Conservation (phyloP, 2,113 vertebrate genomes). For the Hirundichthys speculiger region DNA sequence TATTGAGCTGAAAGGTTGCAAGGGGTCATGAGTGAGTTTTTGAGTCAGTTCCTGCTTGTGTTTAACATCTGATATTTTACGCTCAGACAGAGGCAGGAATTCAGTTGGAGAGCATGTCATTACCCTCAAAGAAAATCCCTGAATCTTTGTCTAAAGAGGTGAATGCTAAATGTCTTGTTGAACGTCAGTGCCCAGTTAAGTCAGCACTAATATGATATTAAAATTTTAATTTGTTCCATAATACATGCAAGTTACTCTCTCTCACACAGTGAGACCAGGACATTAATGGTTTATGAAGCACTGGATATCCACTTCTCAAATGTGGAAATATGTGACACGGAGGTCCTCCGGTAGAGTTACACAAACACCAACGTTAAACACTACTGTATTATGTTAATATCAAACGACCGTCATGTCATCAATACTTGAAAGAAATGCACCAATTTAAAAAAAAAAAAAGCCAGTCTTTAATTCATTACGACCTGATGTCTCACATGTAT, state of each 20-base stretch:
- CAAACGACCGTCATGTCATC: too few relatives aligned
- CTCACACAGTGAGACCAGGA: too few relatives aligned
- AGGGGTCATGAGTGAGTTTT: slow-evolving; percentile 26
- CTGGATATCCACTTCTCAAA: too few relatives aligned
- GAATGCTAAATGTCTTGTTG: slow-evolving; percentile 20
- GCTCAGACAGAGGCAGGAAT: slow-evolving; percentile 35
- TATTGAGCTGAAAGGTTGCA: slow-evolving; percentile 22
- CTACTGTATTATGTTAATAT: too few relatives aligned
- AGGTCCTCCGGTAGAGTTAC: too few relatives aligned
- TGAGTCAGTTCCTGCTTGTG: slow-evolving; percentile 39
- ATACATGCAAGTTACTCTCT: too few relatives aligned
- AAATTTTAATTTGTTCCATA: background rate
- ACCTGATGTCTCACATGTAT: too few relatives aligned
- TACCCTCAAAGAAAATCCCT: slow-evolving; percentile 17
- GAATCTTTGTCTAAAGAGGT: slow-evolving; percentile 8
- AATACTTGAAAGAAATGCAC: background rate
- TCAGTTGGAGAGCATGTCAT: slow-evolving; percentile 15
- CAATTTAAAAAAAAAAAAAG: background rate
- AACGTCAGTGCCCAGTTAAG: background rate
- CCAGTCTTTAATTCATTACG: too few relatives aligned
- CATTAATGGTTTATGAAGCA: too few relatives aligned
- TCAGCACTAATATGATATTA: background rate
- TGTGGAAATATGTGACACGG: too few relatives aligned
- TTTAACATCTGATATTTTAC: slow-evolving; percentile 42
- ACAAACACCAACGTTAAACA: too few relatives aligned